Evolutionary conservation across 2,113 vertebrate genomes (phyloP), one percentile per base, ranked within the genome.

Genomic region (Dipodomys stephensi): DNA sequence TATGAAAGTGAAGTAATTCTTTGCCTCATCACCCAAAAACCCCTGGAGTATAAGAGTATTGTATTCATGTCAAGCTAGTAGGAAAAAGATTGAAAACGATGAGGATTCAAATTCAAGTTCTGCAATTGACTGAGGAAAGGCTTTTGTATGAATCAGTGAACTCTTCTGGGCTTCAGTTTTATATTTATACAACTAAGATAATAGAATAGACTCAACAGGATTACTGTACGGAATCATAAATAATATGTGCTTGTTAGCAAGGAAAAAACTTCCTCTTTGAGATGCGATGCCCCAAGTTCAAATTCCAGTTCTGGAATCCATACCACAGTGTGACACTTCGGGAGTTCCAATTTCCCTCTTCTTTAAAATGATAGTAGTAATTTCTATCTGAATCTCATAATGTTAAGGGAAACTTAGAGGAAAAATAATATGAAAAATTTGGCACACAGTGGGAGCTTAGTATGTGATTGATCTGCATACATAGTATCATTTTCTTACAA

Each of bases 1-100:
- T 18, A 32, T 53, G 90, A 88, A 94, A 72, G 11, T 62, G 27
- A 92, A 90, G 69, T 92, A 49, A 76, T 16, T 39, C 8, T 92
- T 83, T 90, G 22, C 15, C 27, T 74, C 10, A 18, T 91, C 16
- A 74, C 1, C 1, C 30, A 72, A 6, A 80, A 39, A 88, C 25
- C 65, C 60, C 23, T 44, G 4, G 44, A 64, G 1, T 27, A 74
- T 25, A 35, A 2, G 6, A 81, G 62, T 64, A 19, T 6, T 22
- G 78, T 22, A 83, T 32, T n/a, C 62, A 82, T 85, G 18, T 2
- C 53, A 79, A 86, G 20, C 1, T 44, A 64, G 13, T 27, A 81
- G 57, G 4, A 6, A 71, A 57, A n/a, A n/a, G 4, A 79, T 7
- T 62, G 11, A 35, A 62, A 88, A 91, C 95, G 62, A 44, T 13